Evolutionary conservation across 92 coral and sea anemone species (phyloP), one percentile per base, ranked within the genome.

Genomic region (Palythoa grandiflora): DNA sequence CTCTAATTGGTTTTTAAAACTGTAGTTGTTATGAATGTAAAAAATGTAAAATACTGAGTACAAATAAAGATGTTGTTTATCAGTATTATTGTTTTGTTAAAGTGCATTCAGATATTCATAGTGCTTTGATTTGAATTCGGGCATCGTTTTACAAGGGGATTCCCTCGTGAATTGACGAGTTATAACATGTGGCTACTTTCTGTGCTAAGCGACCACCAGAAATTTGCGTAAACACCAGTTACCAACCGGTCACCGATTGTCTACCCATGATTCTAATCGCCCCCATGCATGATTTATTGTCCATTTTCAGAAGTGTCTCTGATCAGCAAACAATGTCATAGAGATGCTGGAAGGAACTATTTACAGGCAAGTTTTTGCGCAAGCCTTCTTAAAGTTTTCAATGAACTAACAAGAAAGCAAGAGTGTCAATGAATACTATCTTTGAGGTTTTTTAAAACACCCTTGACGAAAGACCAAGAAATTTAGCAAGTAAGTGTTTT

Each of bases 221-320:
- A 21, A 60, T 65, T 71, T 65, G 47, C 60, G 2, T 44, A 81
- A 81, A 54, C 44, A 81, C 86, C 86, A 48, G 86, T 63, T 21
- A 21, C 48, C 39, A n/a, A 53, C 86, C 44, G 86, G 86, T 81
- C 20, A 65, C n/a, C 75, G 6, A 81, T 81, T 81, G 63, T 81
- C 57, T 63, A 39, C 86, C 75, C 86, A 66, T 47, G 74, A 65
- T 66, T 57, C 86, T 21, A 48, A 38, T 59, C 71, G 86, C 86
- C 36, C 61, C 20, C 86, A 81, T 66, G 39, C 86, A 81, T 81
- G 86, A 81, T 81, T 81, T 81, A 66, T 81, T 51, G 75, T 81
- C 85, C 75, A 65, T 81, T 81, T 65, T 81, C 75, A 66, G 86
- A 65, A 17, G 85, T 66, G 74, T 65, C 86, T 81, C 39, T 6